phyloP scores from a whole-genome alignment of 2,113 vertebrate species.

The Pholis gunnellus region DNA sequence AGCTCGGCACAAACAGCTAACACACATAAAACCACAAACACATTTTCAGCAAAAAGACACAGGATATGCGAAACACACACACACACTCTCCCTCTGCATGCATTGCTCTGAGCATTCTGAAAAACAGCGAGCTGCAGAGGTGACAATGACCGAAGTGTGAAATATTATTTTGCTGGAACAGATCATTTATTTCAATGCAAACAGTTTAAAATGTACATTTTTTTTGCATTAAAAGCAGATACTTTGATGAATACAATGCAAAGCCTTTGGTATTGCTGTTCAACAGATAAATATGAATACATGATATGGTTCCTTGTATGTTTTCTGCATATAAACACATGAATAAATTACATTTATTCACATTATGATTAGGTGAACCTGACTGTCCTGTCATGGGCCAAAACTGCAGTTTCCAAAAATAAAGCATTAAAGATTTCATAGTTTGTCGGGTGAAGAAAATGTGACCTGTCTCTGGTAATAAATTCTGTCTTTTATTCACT shows the following conservation, averaged over 20 bases:
- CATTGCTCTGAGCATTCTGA: neutral
- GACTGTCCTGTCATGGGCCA: neutral
- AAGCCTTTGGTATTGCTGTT: neutral
- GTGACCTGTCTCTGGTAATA: neutral
- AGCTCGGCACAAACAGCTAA: neutral
- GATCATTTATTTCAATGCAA: neutral
- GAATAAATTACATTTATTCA: neutral
- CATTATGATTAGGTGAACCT: neutral
- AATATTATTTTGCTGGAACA: neutral
- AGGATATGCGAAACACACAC: slow-evolving; percentile 48
- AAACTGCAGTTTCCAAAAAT: neutral
- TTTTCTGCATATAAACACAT: neutral
- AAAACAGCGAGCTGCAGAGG: neutral
- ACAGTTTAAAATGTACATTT: neutral
- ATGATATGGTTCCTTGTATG: neutral
- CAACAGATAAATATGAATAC: neutral
- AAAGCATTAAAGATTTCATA: neutral
- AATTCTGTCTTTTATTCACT: neutral
- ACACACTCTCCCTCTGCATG: neutral
- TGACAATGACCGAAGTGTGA: neutral
- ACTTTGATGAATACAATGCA: neutral
- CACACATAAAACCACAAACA: slow-evolving; percentile 48
- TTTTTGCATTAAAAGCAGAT: neutral
- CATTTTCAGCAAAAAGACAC: slow-evolving; percentile 54
- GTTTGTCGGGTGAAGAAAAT: neutral